phyloP scores from a whole-genome alignment of 2,888 invertebrate species.

The Protodeltote pygarga region DNA sequence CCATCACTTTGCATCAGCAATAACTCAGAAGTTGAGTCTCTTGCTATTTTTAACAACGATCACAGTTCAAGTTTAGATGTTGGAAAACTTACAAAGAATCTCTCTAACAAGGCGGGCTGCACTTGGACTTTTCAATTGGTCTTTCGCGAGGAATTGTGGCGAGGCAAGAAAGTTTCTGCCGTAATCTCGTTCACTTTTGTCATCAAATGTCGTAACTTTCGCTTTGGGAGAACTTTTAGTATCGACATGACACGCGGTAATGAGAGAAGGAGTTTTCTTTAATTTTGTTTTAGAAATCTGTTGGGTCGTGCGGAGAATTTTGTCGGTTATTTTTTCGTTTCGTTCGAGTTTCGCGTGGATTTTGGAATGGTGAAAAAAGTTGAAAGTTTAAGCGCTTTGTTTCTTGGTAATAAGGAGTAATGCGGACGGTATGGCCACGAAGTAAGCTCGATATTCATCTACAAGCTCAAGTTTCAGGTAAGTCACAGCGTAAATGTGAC shows the following conservation, averaged over 20 bases:
- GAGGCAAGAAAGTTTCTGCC: conserved; percentile 26
- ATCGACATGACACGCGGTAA: conserved; percentile 43
- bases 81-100: conserved; percentile 27
- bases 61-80: conserved; percentile 6
- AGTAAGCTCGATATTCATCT: no score
- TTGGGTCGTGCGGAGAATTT: conserved; percentile 1
- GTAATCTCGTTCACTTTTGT: conserved; percentile 47
- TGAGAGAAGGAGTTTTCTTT: conserved; percentile 19
- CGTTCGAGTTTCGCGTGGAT: background rate
- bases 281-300: conserved; percentile 14
- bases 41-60: conserved; percentile 17
- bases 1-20: conserved; percentile 7
- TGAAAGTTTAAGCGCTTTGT: no score
- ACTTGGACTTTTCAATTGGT: conserved; percentile 44
- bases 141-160: conserved; percentile 29
- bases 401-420: no score
- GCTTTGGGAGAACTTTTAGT: conserved; percentile 32
- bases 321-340: background rate
- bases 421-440: no score
- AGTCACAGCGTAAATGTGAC: no score
- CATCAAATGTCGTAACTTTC: conserved; percentile 48
- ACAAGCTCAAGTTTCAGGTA: no score
- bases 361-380: background rate
- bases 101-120: conserved; percentile 41
- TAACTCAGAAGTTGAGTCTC: conserved; percentile 2